Evolutionary conservation across 2,888 invertebrate genomes (phyloP).

Genomic region (Coelinius sp.): DNA sequence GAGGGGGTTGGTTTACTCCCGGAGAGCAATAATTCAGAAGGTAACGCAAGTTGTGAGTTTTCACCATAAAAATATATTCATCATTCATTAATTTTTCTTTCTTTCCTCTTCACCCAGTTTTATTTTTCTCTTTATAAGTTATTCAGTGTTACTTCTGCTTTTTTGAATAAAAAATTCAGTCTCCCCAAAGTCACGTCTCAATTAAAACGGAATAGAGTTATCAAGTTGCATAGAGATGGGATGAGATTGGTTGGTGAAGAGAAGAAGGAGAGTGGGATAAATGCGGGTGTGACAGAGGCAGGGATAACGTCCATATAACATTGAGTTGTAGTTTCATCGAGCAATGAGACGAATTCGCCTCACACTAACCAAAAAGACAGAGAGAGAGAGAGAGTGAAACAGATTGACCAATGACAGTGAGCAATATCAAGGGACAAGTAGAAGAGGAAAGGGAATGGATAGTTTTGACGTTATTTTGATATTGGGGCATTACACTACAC

Average conservation of each 20-base stretch:
- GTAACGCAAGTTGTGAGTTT: neutral
- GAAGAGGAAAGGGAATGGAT: slow-evolving; percentile 13
- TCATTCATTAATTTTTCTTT: neutral
- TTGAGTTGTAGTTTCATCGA: neutral
- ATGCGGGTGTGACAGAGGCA: neutral
- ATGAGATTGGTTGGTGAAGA: neutral
- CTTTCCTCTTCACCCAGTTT: neutral
- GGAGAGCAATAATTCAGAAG: neutral
- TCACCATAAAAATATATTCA: slow-evolving; percentile 2
- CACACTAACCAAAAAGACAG: neutral
- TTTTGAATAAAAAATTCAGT: neutral
- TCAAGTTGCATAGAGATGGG: slow-evolving; percentile 10
- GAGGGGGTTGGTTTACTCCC: too few relatives aligned
- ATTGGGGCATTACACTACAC: slow-evolving; percentile 43
- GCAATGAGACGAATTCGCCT: too few relatives aligned
- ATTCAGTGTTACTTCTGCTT: neutral
- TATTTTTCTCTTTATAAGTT: neutral
- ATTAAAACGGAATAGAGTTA: slow-evolving; percentile 26
- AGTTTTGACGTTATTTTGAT: slow-evolving; percentile 53
- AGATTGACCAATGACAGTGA: too few relatives aligned
- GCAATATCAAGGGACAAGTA: too few relatives aligned
- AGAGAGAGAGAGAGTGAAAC: too few relatives aligned
- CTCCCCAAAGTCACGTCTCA: slow-evolving; percentile 22
- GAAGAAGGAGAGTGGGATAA: neutral
- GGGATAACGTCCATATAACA: neutral